A percentile compares a stretch with the other conserved stretches of the same genome.
phyloP scores from a whole-genome alignment of 1,140 invertebrate genomes.

The Cydia splendana region DNA sequence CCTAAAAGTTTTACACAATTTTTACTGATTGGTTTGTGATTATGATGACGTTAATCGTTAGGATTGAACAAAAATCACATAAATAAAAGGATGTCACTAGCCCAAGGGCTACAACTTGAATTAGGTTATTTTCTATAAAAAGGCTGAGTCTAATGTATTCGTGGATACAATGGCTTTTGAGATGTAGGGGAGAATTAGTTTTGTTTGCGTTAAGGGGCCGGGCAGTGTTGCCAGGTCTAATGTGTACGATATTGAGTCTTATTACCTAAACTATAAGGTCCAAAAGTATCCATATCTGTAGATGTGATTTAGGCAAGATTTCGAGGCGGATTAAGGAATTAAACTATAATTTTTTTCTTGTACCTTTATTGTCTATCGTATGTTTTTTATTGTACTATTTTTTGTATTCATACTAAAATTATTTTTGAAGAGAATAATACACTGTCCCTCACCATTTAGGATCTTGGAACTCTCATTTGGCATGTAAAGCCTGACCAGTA shows the following conservation, averaged over 20 bases:
- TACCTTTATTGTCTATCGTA: background rate
- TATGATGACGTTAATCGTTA: too few species aligned
- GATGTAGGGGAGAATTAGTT: background rate
- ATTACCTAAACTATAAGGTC: constrained; percentile 3
- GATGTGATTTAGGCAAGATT: background rate
- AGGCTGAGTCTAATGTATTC: background rate
- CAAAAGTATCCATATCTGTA: constrained; percentile 7
- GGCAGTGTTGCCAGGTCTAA: background rate
- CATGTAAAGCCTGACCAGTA: too few species aligned
- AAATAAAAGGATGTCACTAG: background rate
- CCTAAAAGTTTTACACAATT: too few species aligned
- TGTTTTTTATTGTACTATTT: background rate
- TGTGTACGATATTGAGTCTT: background rate
- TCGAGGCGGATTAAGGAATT: background rate
- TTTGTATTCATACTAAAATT: background rate
- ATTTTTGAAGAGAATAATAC: background rate
- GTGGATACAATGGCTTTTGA: background rate
- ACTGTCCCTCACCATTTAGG: background rate
- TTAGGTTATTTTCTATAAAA: background rate
- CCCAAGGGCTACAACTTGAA: background rate
- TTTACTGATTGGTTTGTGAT: background rate
- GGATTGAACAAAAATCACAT: background rate
- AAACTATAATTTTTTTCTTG: background rate
- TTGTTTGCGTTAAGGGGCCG: background rate
- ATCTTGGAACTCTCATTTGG: too few species aligned